Conservation (phyloP, 2,113 vertebrate species). For the Phycodurus eques region DNA sequence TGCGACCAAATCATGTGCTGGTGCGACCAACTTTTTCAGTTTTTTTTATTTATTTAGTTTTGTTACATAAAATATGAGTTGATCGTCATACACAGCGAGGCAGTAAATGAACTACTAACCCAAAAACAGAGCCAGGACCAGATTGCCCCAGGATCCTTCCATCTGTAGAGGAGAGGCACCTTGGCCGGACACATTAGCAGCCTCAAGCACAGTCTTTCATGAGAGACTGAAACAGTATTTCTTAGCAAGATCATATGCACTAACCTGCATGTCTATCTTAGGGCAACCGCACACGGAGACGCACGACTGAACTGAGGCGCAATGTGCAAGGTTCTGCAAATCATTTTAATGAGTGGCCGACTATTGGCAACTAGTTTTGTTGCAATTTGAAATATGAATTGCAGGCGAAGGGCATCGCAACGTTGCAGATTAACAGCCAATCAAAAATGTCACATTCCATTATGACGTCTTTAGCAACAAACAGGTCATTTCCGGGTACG, state of each 20-base stretch:
- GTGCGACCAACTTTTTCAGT: too few relatives aligned
- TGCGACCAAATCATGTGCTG: too few relatives aligned
- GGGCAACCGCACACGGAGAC: background rate
- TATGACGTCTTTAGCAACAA: too few relatives aligned
- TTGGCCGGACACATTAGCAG: slow-evolving; percentile 32
- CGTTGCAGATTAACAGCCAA: background rate
- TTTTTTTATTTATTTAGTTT: background rate
- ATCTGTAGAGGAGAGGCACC: slow-evolving; percentile 45
- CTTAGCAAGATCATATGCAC: background rate
- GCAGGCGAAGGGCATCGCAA: too few relatives aligned
- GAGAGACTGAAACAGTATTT: background rate
- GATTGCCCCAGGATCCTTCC: slow-evolving; percentile 44
- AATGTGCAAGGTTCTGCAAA: too few relatives aligned
- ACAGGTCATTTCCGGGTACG: too few relatives aligned
- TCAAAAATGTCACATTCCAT: too few relatives aligned
- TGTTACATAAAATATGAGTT: background rate
- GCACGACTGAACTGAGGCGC: background rate
- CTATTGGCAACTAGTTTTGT: background rate
- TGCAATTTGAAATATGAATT: too few relatives aligned
- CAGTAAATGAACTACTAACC: slow-evolving; percentile 42
- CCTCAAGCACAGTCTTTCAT: slow-evolving; percentile 24
- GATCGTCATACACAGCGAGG: slow-evolving; percentile 6
- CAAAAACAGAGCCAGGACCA: slow-evolving; percentile 42
- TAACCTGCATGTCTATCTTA: background rate
- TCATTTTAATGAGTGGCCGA: background rate